Conservation (phyloP, 2,888 invertebrate genomes). For the Aplocera efformata region DNA sequence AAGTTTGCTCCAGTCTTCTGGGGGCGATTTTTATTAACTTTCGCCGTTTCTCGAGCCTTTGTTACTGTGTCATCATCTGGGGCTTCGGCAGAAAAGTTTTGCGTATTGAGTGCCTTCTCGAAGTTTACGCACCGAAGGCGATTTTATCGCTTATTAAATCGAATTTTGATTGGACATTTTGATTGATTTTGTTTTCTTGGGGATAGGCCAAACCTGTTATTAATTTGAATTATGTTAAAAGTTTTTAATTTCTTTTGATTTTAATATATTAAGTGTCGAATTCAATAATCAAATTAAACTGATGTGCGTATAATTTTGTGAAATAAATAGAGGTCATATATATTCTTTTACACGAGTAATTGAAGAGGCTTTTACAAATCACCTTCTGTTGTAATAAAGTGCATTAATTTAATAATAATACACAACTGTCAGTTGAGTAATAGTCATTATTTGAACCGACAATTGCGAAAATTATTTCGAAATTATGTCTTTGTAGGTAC, state of each 20-base stretch:
- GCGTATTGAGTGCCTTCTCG: constrained; percentile 43
- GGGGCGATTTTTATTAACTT: constrained; percentile 76
- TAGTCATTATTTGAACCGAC: constrained; percentile 44
- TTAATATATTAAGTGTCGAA: too few relatives aligned
- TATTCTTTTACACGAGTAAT: not conserved
- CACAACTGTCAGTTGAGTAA: constrained; percentile 36
- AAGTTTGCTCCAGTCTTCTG: constrained; percentile 67
- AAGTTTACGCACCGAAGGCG: constrained; percentile 58
- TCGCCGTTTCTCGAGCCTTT: constrained; percentile 23
- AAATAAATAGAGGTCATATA: too few relatives aligned
- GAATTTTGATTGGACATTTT: constrained; percentile 51
- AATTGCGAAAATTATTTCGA: constrained; percentile 55
- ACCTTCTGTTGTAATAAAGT: constrained; percentile 15
- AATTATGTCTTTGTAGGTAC: constrained; percentile 41
- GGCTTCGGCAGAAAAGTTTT: constrained; percentile 27
- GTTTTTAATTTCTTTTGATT: not conserved
- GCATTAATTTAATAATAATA: constrained; percentile 27
- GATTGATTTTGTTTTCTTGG: constrained; percentile 27
- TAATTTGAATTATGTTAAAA: constrained; percentile 2
- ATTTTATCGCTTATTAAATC: constrained; percentile 65
- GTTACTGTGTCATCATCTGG: constrained; percentile 9
- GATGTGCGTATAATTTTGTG: too few relatives aligned
- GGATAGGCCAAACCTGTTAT: not conserved
- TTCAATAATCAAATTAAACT: too few relatives aligned
- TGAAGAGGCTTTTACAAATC: constrained; percentile 6